A percentile compares a stretch with the other conserved stretches of the same genome.
Evolutionary conservation across 23 tunicate species (phyloP).

Genomic region (Phallusia fumigata): DNA sequence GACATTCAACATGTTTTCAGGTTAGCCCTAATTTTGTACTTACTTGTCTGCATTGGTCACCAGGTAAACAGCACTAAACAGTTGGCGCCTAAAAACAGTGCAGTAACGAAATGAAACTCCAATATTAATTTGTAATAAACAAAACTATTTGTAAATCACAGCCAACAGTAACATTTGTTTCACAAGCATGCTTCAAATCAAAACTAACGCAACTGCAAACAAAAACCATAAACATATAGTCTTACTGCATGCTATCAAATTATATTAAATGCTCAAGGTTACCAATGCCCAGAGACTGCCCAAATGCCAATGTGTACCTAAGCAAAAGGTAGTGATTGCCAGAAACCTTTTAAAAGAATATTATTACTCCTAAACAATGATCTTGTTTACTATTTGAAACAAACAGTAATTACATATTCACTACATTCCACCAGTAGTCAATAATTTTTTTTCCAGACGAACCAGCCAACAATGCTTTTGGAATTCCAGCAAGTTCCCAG

Average conservation of each 20-base stretch:
- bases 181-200: too few species aligned
- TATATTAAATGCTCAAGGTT: too few species aligned
- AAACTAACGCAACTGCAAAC: too few species aligned
- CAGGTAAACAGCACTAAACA: constrained; percentile 86
- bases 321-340: too few species aligned
- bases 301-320: too few species aligned
- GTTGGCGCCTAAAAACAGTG: constrained; percentile 41
- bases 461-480: constrained; percentile 89
- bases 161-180: too few species aligned
- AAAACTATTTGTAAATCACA: too few species aligned
- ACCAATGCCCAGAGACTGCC: too few species aligned
- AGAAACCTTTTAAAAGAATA: too few species aligned
- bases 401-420: constrained; percentile 27
- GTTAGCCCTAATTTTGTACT: background rate
- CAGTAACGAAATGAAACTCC: background rate
- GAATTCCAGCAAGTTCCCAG: constrained; percentile 60
- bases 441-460: constrained; percentile 62
- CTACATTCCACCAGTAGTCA: constrained; percentile 92
- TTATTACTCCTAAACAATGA: background rate
- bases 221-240: too few species aligned
- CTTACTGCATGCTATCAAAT: too few species aligned
- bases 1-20: background rate
- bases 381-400: background rate
- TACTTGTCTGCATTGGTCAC: constrained; percentile 94
- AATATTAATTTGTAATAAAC: background rate